These are phyloP conservation scores for Ficedula albicollis DNA, from an alignment of 2,797 vertebrate genomes.

Conservation along the genomic window DNA sequence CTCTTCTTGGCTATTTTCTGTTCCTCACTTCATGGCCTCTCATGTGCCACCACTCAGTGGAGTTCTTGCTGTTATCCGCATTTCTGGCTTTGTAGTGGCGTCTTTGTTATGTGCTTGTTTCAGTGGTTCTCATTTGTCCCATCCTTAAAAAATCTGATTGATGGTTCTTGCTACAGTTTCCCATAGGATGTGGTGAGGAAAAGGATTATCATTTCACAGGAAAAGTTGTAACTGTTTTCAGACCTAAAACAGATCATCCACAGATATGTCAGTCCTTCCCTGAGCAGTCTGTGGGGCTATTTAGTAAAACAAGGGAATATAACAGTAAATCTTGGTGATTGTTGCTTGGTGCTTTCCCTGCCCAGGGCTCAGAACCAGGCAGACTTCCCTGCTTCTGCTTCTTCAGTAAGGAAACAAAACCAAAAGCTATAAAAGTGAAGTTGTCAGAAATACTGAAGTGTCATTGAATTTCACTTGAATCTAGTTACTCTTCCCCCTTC, in stretches of 20 bases:
- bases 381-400: neutral
- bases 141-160: neutral
- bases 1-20: neutral
- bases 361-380: neutral
- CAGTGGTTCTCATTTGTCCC: neutral
- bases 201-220: neutral
- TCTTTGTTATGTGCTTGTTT: neutral
- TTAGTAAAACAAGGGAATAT: neutral
- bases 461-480: neutral
- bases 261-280: neutral
- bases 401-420: neutral
- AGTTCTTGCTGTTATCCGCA: neutral
- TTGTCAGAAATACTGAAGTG: neutral
- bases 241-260: neutral
- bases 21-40: neutral
- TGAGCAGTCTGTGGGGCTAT: neutral
- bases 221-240: neutral
- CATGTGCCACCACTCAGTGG: neutral
- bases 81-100: neutral
- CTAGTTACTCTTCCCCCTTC: neutral
- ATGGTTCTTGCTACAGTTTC: neutral
- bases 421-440: neutral
- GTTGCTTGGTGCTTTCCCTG: neutral
- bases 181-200: neutral
- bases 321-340: neutral